These are phyloP conservation scores for Pithys albifrons DNA, from an alignment of 2,113 vertebrate genomes.

Conservation along the genomic window DNA sequence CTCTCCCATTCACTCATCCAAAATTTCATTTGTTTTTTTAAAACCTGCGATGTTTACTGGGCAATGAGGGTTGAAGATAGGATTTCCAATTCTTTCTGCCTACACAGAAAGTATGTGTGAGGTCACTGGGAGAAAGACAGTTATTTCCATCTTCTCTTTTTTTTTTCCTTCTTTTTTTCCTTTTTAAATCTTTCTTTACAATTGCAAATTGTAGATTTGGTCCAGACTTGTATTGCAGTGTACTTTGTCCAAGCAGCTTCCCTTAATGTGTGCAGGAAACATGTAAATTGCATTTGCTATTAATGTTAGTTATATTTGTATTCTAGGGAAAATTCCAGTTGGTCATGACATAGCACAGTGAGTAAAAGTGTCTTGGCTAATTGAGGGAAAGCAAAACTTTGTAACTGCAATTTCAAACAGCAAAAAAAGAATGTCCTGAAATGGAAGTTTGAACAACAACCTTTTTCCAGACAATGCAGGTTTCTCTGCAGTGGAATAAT, in stretches of 20 bases:
- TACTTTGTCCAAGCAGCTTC: not conserved
- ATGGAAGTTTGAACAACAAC: not conserved
- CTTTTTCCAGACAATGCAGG: not conserved
- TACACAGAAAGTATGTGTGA: not conserved
- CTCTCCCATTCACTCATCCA: not conserved
- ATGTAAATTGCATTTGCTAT: not conserved
- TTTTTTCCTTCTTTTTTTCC: not conserved
- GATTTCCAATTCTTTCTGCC: not conserved
- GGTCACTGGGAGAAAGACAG: not conserved
- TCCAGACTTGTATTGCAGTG: not conserved
- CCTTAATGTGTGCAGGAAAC: not conserved
- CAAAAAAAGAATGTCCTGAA: not conserved
- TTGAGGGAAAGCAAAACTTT: not conserved
- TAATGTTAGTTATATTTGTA: not conserved
- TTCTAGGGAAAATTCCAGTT: not conserved
- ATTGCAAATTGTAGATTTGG: conserved; percentile 5
- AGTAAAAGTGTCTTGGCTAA: not conserved
- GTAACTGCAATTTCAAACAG: not conserved
- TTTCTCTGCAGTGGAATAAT: not conserved
- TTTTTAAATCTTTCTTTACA: conserved; percentile 25
- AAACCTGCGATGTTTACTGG: not conserved
- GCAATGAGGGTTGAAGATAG: not conserved
- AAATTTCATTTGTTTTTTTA: not conserved
- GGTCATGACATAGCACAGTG: not conserved
- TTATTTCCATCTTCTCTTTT: not conserved